Conservation (phyloP, 2,113 vertebrate genomes). For the Semnornis frantzii region DNA sequence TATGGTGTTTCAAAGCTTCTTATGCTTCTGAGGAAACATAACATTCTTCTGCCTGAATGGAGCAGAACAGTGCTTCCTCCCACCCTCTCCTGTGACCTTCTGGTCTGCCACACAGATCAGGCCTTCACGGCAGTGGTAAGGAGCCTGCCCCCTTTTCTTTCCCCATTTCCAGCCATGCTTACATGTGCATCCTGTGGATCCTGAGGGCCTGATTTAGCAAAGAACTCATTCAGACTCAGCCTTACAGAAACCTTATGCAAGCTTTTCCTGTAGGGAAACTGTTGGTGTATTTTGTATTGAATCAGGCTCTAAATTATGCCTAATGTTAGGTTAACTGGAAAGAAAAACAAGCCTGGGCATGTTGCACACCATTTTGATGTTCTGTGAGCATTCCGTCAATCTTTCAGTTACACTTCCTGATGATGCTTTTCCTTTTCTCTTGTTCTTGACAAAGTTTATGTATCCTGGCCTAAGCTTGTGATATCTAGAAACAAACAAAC, state of each 20-base stretch:
- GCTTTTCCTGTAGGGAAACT: background rate
- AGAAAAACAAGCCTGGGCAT: slow-evolving; percentile 10
- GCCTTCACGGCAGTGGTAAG: background rate
- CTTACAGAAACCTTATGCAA: background rate
- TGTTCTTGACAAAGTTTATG: slow-evolving; percentile 8
- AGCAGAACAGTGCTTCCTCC: slow-evolving; percentile 44
- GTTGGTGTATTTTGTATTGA: slow-evolving; percentile 29
- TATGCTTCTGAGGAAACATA: slow-evolving; percentile 38
- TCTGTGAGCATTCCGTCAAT: slow-evolving; percentile 19
- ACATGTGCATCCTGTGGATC: background rate
- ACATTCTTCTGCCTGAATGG: slow-evolving; percentile 47
- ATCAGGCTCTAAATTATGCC: slow-evolving; percentile 24
- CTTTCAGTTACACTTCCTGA: slow-evolving; percentile 31
- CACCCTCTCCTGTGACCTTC: slow-evolving; percentile 7
- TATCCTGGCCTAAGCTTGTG: background rate
- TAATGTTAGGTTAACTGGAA: slow-evolving; percentile 11
- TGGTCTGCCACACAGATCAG: slow-evolving; percentile 7
- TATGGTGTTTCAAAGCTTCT: slow-evolving; percentile 41
- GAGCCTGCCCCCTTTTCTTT: background rate
- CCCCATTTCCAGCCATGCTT: background rate
- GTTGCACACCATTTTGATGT: background rate
- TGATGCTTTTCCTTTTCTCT: slow-evolving; percentile 16
- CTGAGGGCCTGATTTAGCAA: slow-evolving; percentile 35
- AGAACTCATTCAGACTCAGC: slow-evolving; percentile 13
- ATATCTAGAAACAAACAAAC: slow-evolving; percentile 14